These are phyloP conservation scores for Drosophila tanythrix DNA, from an alignment of 2,888 invertebrate genomes.

Conservation along the genomic window DNA sequence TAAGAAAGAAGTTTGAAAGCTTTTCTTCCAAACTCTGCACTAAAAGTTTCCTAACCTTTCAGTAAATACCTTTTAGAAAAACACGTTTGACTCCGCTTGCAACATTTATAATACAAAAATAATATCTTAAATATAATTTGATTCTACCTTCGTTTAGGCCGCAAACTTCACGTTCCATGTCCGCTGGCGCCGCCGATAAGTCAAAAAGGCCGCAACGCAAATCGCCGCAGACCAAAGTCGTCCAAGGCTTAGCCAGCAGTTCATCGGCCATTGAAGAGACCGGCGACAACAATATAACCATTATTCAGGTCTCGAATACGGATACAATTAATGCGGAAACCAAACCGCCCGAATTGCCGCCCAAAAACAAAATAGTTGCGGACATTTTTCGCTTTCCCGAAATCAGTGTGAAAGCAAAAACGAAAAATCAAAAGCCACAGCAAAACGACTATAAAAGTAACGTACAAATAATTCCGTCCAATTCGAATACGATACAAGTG, in stretches of 20 bases:
- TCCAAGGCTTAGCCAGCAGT: constrained; percentile 24
- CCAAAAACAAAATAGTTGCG: constrained; percentile 67
- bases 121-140: neutral
- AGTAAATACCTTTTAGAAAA: neutral
- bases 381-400: constrained; percentile 84
- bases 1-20: neutral
- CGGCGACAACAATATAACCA: constrained; percentile 86
- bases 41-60: too few species aligned
- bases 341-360: constrained; percentile 75
- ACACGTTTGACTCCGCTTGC: neutral
- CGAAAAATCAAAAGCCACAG: constrained; percentile 41
- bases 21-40: neutral
- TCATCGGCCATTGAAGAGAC: constrained; percentile 49
- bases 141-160: constrained; percentile 60
- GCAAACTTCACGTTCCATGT: constrained; percentile 83
- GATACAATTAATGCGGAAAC: constrained; percentile 43
- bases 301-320: constrained; percentile 87
- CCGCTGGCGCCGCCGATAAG: constrained; percentile 81
- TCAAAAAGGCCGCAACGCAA: constrained; percentile 64
- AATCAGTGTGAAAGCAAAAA: constrained; percentile 45
- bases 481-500: constrained; percentile 83
- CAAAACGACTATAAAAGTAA: constrained; percentile 83
- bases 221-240: constrained; percentile 46
- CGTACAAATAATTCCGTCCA: constrained; percentile 85
- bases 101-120: neutral